Evolutionary conservation across 2,113 vertebrate genomes (phyloP), one percentile per base, ranked within the genome.

Genomic region (Paedocypris sp.): DNA sequence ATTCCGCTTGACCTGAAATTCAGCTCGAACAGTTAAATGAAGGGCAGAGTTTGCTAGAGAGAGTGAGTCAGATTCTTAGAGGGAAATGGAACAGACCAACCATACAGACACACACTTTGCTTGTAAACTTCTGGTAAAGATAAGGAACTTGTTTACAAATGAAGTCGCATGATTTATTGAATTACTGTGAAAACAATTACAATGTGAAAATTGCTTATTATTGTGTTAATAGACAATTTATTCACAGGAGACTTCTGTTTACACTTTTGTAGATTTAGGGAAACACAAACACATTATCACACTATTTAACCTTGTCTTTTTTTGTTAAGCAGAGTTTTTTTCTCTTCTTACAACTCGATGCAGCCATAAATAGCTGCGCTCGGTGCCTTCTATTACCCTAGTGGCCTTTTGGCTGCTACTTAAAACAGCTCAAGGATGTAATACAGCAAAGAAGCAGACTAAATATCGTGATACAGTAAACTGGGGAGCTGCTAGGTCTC

Each of bases 231-330:
- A n/a, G n/a, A n/a, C n/a, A n/a, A n/a, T n/a, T n/a, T n/a, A n/a
- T n/a, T n/a, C n/a, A n/a, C n/a, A n/a, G n/a, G n/a, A n/a, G n/a
- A n/a, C n/a, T n/a, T n/a, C n/a, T n/a, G n/a, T n/a, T n/a, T n/a
- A n/a, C n/a, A n/a, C n/a, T n/a, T n/a, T n/a, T n/a, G n/a, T n/a
- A n/a, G n/a, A n/a, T n/a, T n/a, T n/a, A n/a, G n/a, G n/a, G n/a
- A n/a, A n/a, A n/a, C n/a, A n/a, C n/a, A n/a, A n/a, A n/a, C n/a
- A n/a, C n/a, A 33, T 20, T 22, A 58, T 52, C 36, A 23, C 10
- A 25, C 11, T 32, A 33, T 60, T 64, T 41, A 52, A 28, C 60
- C 43, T 53, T 32, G 53, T 42, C 53, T 59, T 11, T 43, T 68
- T 63, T 8, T 18, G 25, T 42, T 16, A 15, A 6, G 39, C 9